Conservation (phyloP, 1,140 invertebrate species). For the Ooceraea biroi region DNA sequence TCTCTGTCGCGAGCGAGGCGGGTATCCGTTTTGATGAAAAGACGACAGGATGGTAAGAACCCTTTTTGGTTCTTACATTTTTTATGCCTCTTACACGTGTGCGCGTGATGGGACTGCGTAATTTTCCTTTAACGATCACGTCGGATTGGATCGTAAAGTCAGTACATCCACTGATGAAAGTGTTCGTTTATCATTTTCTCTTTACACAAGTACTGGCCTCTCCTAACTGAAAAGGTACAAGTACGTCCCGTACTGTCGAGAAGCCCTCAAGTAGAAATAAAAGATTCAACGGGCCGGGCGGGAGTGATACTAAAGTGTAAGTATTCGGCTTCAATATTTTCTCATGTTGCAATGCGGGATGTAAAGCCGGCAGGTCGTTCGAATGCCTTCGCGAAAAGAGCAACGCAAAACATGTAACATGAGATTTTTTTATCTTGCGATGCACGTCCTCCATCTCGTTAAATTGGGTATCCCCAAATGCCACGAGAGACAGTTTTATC, state of each 20-base stretch:
- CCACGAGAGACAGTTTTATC: not conserved
- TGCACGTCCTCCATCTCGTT: constrained; percentile 3
- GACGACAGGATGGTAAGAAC: not conserved
- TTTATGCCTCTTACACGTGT: not conserved
- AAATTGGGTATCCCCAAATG: constrained; percentile 14
- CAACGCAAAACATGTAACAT: not conserved
- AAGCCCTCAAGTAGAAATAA: constrained; percentile 22
- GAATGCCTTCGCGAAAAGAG: constrained; percentile 5
- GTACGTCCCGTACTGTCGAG: not conserved
- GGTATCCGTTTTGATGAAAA: not conserved
- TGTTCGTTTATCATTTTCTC: not conserved
- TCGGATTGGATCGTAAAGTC: constrained; percentile 24
- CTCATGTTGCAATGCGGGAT: constrained; percentile 8
- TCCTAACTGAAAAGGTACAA: not conserved
- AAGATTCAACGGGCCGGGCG: constrained; percentile 9
- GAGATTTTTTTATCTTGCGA: constrained; percentile 9
- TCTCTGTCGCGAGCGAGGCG: not conserved
- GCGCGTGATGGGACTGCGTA: not conserved
- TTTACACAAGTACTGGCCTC: not conserved
- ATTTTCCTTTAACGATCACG: constrained; percentile 30
- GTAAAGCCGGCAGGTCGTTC: constrained; percentile 17
- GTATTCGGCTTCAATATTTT: constrained; percentile 38
- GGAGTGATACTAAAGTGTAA: constrained; percentile 8
- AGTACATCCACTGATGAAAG: constrained; percentile 7
- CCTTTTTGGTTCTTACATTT: not conserved